Conservation (phyloP, 2,113 vertebrate genomes). For the Poicephalus meyeri region DNA sequence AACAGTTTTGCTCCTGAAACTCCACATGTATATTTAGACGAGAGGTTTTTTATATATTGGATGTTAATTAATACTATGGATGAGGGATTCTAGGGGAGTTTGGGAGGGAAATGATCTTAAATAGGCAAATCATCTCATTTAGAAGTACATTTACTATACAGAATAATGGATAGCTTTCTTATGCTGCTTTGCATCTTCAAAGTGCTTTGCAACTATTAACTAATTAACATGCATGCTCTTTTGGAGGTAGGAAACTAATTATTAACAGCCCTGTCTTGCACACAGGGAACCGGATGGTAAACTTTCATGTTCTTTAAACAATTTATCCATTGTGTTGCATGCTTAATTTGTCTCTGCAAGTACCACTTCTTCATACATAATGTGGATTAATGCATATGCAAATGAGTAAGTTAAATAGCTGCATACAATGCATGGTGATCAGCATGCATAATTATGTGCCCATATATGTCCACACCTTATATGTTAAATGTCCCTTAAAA, state of each 20-base stretch:
- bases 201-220: constrained; percentile 52
- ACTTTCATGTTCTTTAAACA: constrained; percentile 54
- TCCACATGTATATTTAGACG: not conserved
- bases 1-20: not conserved
- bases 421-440: not conserved
- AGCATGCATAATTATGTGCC: not conserved
- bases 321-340: constrained; percentile 36
- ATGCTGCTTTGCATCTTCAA: constrained; percentile 42
- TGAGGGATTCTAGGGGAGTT: constrained; percentile 8
- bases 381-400: constrained; percentile 22
- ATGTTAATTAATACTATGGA: not conserved
- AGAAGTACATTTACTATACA: not conserved
- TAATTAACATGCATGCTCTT: constrained; percentile 49
- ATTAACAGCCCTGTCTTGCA: constrained; percentile 40
- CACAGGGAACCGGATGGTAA: constrained; percentile 27
- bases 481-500: not conserved
- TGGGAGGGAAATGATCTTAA: not conserved
- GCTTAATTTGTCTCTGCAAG: constrained; percentile 9
- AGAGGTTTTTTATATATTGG: not conserved
- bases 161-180: constrained; percentile 36
- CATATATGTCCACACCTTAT: not conserved
- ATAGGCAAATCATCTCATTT: constrained; percentile 24
- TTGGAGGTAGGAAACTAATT: constrained; percentile 57
- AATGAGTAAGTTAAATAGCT: not conserved
- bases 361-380: constrained; percentile 9